These are phyloP conservation scores for Hypocryptadius cinnamomeus DNA, from an alignment of 2,113 vertebrate species.

Conservation along the genomic window DNA sequence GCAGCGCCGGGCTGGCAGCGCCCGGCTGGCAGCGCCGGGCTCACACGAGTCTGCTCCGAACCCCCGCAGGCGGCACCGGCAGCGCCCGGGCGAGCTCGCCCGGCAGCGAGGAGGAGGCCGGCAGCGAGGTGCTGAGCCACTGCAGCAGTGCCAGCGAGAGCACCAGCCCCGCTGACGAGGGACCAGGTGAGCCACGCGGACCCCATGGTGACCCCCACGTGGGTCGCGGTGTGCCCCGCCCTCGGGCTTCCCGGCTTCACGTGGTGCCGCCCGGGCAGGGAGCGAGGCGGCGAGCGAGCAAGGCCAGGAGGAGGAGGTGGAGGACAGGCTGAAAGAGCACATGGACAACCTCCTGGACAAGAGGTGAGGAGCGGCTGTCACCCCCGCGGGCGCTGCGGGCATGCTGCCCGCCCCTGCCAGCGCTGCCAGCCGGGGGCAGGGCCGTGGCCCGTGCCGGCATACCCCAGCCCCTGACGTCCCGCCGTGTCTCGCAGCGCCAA, in stretches of 20 bases:
- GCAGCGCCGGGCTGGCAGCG: background rate
- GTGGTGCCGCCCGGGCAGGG: constrained; percentile 59
- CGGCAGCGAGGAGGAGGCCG: constrained; percentile 86
- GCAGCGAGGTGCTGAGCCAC: constrained; percentile 84
- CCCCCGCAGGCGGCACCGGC: background rate
- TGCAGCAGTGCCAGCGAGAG: constrained; percentile 87
- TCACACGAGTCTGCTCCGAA: background rate
- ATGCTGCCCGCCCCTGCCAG: background rate
- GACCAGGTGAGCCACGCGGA: constrained; percentile 66
- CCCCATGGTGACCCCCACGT: background rate
- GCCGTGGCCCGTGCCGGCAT: background rate
- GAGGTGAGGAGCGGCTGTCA: constrained; percentile 69
- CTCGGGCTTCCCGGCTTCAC: background rate
- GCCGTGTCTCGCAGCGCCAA: constrained; percentile 68
- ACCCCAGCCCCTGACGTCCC: background rate
- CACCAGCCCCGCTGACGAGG: constrained; percentile 79
- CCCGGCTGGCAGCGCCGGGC: background rate
- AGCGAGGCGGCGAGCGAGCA: constrained; percentile 78
- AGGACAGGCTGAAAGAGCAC: constrained; percentile 89
- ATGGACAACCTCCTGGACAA: constrained; percentile 89
- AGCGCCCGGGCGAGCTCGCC: background rate
- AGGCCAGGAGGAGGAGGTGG: constrained; percentile 81
- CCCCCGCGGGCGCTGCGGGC: background rate
- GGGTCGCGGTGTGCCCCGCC: background rate
- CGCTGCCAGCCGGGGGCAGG: background rate